phyloP scores from a whole-genome alignment of 2,113 vertebrate genomes.

The Petaurus breviceps region DNA sequence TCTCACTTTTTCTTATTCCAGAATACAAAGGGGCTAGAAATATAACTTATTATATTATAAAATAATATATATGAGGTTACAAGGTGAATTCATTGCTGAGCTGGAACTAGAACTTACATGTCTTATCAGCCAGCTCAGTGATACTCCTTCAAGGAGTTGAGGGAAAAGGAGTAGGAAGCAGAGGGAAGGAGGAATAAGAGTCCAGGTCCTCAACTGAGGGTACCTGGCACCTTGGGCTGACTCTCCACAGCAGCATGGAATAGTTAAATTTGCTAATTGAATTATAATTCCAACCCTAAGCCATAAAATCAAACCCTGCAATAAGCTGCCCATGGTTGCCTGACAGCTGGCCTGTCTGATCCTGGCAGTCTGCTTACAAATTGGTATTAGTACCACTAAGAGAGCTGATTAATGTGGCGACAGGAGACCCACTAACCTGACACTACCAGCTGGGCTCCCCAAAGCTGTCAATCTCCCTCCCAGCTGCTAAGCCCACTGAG shows the following conservation, averaged over 20 bases:
- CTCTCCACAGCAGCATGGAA: constrained; percentile 77
- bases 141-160: background rate
- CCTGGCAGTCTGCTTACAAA: constrained; percentile 93
- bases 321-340: constrained; percentile 84
- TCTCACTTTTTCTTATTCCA: background rate
- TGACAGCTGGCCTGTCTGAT: constrained; percentile 97
- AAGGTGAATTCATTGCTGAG: background rate
- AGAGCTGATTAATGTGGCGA: constrained; percentile 96
- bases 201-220: constrained; percentile 26
- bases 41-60: background rate
- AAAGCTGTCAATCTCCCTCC: constrained; percentile 84
- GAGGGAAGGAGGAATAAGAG: background rate
- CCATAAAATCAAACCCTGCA: constrained; percentile 86
- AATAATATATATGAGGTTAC: background rate
- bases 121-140: background rate
- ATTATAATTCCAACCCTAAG: constrained; percentile 87
- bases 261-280: constrained; percentile 86
- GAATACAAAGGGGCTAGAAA: background rate
- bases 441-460: constrained; percentile 88
- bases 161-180: background rate
- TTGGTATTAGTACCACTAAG: constrained; percentile 95
- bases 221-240: constrained; percentile 18
- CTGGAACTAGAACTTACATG: background rate
- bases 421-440: constrained; percentile 91
- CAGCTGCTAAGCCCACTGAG: constrained; percentile 82